phyloP scores from a whole-genome alignment of 2,888 invertebrate genomes.

The Zootermopsis nevadensis region DNA sequence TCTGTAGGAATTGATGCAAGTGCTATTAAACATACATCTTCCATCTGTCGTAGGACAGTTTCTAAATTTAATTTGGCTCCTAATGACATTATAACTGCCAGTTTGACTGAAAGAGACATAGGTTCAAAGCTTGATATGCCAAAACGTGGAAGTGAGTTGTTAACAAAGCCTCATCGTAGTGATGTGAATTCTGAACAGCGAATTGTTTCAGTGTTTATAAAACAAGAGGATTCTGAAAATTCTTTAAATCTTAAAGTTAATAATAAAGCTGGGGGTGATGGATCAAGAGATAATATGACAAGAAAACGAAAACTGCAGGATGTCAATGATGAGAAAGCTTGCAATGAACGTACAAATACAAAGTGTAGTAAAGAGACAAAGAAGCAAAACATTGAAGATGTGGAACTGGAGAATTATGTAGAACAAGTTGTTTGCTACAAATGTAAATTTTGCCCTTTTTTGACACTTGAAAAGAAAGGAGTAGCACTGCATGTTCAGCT shows the following conservation, averaged over 20 bases:
- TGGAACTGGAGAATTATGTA: slow-evolving; percentile 20
- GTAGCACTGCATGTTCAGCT: slow-evolving; percentile 42
- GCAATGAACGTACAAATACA: background rate
- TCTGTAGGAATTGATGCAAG: background rate
- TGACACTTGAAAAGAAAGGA: slow-evolving; percentile 43
- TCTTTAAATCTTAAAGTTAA: background rate
- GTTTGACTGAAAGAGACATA: background rate
- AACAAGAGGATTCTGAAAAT: slow-evolving; percentile 4
- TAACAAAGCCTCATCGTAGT: background rate
- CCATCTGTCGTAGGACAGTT: background rate
- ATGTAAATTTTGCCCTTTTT: slow-evolving; percentile 49
- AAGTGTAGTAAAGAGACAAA: background rate
- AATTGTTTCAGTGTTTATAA: background rate
- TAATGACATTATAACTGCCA: background rate
- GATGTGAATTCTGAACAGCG: background rate
- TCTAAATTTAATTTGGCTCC: background rate
- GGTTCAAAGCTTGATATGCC: background rate
- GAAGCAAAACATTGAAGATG: background rate
- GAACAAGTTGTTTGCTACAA: slow-evolving; percentile 50
- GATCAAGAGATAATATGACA: background rate
- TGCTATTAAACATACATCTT: background rate
- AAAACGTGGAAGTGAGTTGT: background rate
- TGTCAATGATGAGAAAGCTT: background rate
- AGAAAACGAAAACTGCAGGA: background rate
- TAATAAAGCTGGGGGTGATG: background rate